Base-by-base conservation (phyloP, 2,797 vertebrate species). In the Liasis olivaceus region DNA sequence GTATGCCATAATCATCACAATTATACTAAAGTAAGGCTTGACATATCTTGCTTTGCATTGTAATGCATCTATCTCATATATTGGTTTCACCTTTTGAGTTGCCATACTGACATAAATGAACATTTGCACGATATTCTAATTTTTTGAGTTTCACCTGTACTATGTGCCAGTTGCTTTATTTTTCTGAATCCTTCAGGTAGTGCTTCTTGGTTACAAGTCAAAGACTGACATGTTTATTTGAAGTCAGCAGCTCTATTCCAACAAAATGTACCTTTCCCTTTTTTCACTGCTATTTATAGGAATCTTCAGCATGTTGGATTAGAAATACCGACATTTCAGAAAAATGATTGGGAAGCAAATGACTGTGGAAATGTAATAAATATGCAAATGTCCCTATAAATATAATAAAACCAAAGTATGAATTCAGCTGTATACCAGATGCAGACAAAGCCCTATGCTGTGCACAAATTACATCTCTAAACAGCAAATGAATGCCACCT, bases 311-410 rank as follows among this genome's bases (percentile, higher is more conserved):
- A 90, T 93, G 63, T 85, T 85, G 58, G 56, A 72, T 51, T 56
- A 84, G 89, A 26, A 90, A 89, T 69, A 90, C 93, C 93, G 87
- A 93, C 89, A 93, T 0, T 17, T 54, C 86, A 88, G n/a, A 93
- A 91, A 88, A 90, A 93, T 42, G 47, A 90, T 26, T 56, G 66
- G 59, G 87, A 58, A 94, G 60, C 90, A 90, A 91, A 93, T 89
- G 91, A 91, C 64, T 94, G 89, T 64, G 85, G 64, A 87, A 91
- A 94, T 47, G 26, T n/a, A 94, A 94, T 91, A 69, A 85, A 81
- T 88, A 92, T 60, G 90, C 94, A 92, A 93, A 93, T 95, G 47
- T 90, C 94, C 88, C 89, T 95, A 95, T 90, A 95, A 58, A 92
- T 20, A 5, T 91, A 90, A 62, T 81, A 93, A 89, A 8, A 72